phyloP scores from a whole-genome alignment of 2,888 invertebrate genomes.

The Rhorus exstirpatorius region DNA sequence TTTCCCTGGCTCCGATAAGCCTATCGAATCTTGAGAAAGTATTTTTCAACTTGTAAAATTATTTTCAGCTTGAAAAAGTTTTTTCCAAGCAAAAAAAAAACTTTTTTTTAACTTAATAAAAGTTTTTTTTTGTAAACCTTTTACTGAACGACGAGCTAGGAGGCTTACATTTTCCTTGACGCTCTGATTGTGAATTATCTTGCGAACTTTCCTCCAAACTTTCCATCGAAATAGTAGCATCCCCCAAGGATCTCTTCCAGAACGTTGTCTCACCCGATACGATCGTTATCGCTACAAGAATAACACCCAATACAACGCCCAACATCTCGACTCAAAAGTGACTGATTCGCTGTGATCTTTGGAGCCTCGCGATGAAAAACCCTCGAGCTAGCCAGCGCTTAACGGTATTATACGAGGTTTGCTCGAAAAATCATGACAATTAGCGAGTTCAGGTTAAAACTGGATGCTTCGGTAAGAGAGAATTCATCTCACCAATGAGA shows the following conservation, averaged over 20 bases:
- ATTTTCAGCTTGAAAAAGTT: neutral
- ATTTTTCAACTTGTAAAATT: neutral
- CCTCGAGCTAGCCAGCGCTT: conserved; percentile 53
- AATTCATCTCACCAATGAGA: conserved; percentile 10
- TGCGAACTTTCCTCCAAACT: conserved; percentile 14
- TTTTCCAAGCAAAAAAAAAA: neutral
- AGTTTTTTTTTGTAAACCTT: neutral
- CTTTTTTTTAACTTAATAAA: too few species aligned
- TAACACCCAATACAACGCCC: conserved; percentile 70
- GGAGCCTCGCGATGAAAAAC: conserved; percentile 22
- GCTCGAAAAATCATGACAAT: conserved; percentile 77
- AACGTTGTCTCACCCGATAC: conserved; percentile 75
- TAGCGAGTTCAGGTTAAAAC: conserved; percentile 74
- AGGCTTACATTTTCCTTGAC: conserved; percentile 81
- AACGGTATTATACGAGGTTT: conserved; percentile 78
- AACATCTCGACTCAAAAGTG: conserved; percentile 75
- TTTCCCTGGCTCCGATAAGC: too few species aligned
- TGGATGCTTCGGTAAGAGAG: conserved; percentile 25
- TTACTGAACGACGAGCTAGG: neutral
- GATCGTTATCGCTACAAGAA: conserved; percentile 71
- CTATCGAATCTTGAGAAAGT: neutral
- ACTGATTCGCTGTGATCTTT: conserved; percentile 48
- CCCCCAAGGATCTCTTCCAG: conserved; percentile 71
- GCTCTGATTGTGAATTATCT: conserved; percentile 53
- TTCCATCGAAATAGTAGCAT: conserved; percentile 70